Evolutionary conservation across 2,888 invertebrate species (phyloP).

Genomic region (Neoscelio sp.): DNA sequence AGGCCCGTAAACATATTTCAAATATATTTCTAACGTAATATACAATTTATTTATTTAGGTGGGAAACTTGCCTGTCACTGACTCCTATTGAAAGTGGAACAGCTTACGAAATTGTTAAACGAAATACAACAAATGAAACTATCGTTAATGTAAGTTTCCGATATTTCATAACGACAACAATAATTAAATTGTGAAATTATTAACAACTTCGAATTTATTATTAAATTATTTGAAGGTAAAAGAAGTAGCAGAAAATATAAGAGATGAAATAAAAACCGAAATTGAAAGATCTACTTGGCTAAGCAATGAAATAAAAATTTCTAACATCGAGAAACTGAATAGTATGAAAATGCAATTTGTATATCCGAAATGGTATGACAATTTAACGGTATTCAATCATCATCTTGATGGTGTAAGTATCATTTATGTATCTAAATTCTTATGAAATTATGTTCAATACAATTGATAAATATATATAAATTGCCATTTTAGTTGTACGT

Average conservation of each 20-base stretch:
- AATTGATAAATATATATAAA: background rate
- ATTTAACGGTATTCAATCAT: constrained; percentile 35
- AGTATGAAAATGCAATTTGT: constrained; percentile 48
- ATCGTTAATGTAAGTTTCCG: constrained; percentile 22
- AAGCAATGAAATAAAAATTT: constrained; percentile 32
- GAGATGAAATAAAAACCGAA: constrained; percentile 48
- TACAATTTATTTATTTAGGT: too few species aligned
- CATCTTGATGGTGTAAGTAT: constrained; percentile 53
- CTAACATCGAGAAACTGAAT: constrained; percentile 55
- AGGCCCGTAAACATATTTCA: too few species aligned
- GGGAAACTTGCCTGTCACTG: constrained; percentile 51
- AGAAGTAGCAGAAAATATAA: constrained; percentile 52
- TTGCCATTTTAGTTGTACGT: constrained; percentile 52
- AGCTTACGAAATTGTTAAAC: constrained; percentile 50
- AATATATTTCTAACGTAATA: too few species aligned
- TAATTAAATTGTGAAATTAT: background rate
- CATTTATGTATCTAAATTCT: background rate
- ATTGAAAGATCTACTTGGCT: constrained; percentile 61
- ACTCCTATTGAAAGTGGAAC: constrained; percentile 50
- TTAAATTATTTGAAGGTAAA: constrained; percentile 24
- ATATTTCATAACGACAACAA: too few species aligned
- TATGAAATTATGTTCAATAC: too few species aligned
- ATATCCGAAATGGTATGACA: constrained; percentile 45
- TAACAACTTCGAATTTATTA: background rate
- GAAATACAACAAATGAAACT: constrained; percentile 14